Base-by-base conservation (phyloP, 2,797 vertebrate species). In the Pantherophis alleghaniensis region DNA sequence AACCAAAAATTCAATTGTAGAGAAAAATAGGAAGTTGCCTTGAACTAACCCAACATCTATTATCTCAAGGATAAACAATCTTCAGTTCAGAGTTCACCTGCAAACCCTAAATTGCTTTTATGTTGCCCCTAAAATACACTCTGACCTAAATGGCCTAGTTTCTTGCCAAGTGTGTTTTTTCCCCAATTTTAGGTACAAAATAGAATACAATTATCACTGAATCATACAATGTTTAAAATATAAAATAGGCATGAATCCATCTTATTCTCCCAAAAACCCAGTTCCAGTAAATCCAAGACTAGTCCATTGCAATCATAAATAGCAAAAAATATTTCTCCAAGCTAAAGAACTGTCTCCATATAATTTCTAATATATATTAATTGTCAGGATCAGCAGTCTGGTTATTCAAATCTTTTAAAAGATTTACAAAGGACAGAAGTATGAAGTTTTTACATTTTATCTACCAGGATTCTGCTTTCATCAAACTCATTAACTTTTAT, bases 401-500 rank as follows among this genome's bases (percentile, higher is more conserved):
- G 37, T 42, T 91, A 59, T 32, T 61, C 16, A 10, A 28, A 6
- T 28, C 7, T 83, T 79, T 57, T 91, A 83, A 26, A 28, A 56
- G 28, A 91, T 2, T 61, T 53, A 28, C 42, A 57, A 86, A 22
- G 28, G 13, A 57, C 20, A 63, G 61, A 53, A 69, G 18, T 26
- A 26, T 20, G 53, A 22, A 14, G 13, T 42, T 83, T 91, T 18
- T 91, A 18, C 32, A 42, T 59, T 69, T 24, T 37, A 57, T 5
- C 5, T 7, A 28, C 16, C 3, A 51, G 88, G 37, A 92, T 79
- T 93, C 86, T 94, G 95, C 22, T 60, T 93, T 37, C 86, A 93
- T 93, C 92, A 96, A 95, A 90, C 2, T 7, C 57, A 22, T 20
- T 91, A 7, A n/a, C 37, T 91, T 96, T 95, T 93, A 95, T 96